Percentiles rank a stretch among this genome's conserved stretches.
Evolutionary conservation across 1,140 invertebrate species (phyloP).

Genomic region (Zeugodacus cucurbitae): DNA sequence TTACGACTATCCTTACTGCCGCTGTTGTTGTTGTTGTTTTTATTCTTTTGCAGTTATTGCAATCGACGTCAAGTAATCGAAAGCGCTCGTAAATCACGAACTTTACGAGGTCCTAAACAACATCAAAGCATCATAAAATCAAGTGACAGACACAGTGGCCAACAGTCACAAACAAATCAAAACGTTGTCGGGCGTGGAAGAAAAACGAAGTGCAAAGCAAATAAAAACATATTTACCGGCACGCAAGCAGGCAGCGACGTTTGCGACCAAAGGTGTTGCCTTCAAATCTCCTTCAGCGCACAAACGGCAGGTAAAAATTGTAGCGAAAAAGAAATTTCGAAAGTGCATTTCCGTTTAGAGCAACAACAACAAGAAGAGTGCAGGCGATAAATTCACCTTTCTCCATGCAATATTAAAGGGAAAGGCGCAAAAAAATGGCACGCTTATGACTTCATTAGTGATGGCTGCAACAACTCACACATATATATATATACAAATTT

Average conservation of each 20-base stretch:
- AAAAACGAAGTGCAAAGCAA: neutral
- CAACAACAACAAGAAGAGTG: neutral
- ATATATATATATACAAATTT: neutral
- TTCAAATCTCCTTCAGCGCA: neutral
- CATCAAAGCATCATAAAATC: conserved; percentile 38
- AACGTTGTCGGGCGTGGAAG: neutral
- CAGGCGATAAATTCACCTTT: neutral
- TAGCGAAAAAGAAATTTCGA: neutral
- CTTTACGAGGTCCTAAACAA: conserved; percentile 35
- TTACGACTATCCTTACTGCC: neutral
- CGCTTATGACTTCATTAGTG: conserved; percentile 29
- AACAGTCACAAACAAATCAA: conserved; percentile 11
- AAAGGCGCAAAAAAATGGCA: neutral
- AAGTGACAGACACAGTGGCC: conserved; percentile 31
- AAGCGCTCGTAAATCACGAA: conserved; percentile 36
- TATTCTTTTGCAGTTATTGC: conserved; percentile 1
- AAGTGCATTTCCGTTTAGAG: neutral
- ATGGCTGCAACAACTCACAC: neutral
- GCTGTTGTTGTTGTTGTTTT: neutral
- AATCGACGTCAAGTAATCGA: conserved; percentile 30
- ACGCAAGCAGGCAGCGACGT: neutral
- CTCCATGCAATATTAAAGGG: neutral
- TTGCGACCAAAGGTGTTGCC: neutral
- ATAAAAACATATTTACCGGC: neutral
- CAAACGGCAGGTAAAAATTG: neutral